Evolutionary conservation across 92 coral and sea anemone species (phyloP).

Genomic region (Porites cylindrica): DNA sequence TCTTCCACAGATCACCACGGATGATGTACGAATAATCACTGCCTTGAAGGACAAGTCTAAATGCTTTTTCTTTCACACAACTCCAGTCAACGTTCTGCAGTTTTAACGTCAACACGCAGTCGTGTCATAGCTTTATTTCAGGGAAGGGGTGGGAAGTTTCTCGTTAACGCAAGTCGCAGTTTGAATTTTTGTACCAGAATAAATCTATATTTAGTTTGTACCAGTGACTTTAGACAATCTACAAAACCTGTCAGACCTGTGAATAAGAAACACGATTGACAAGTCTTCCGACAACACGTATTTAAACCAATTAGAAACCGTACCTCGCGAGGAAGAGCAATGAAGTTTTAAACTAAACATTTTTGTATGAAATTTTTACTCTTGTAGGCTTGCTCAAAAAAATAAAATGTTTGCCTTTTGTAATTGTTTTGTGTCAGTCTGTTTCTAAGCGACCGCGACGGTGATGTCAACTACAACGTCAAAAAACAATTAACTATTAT

Average conservation of each 20-base stretch:
- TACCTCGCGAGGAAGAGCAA: constrained; percentile 13
- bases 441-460: too few relatives aligned
- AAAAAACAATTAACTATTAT: too few relatives aligned
- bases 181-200: constrained; percentile 37
- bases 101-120: neutral
- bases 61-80: neutral
- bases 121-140: neutral
- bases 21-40: neutral
- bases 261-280: constrained; percentile 41
- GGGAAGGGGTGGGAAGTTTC: constrained; percentile 16
- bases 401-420: constrained; percentile 28
- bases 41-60: neutral
- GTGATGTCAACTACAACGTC: too few relatives aligned
- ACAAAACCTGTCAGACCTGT: constrained; percentile 35
- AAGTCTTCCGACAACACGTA: constrained; percentile 24
- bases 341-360: constrained; percentile 37
- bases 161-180: constrained; percentile 45
- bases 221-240: constrained; percentile 14
- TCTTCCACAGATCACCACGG: constrained; percentile 8
- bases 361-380: constrained; percentile 59
- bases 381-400: constrained; percentile 50
- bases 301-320: constrained; percentile 44
- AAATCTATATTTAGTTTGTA: constrained; percentile 8
- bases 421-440: too few relatives aligned
- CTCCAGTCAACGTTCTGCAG: neutral